phyloP scores from a whole-genome alignment of 37 sponge, comb jelly and placozoan species.

The Axinella damicornis region DNA sequence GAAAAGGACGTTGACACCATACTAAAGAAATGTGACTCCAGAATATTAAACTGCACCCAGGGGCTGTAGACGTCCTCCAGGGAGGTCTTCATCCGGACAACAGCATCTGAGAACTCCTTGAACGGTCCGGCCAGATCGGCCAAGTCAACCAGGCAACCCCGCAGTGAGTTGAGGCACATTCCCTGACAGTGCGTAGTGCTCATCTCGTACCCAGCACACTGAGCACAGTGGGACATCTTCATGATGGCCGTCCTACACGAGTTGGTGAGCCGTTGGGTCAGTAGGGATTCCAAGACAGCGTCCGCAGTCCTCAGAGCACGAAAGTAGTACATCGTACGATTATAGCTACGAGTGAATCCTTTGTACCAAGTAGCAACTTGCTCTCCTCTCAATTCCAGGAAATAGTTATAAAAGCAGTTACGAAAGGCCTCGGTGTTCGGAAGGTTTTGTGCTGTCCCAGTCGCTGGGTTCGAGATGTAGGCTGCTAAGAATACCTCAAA shows the following conservation, averaged over 20 bases:
- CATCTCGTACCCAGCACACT: slow-evolving; percentile 40
- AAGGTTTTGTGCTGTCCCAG: not conserved
- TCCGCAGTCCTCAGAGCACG: slow-evolving; percentile 22
- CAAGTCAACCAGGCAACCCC: slow-evolving; percentile 57
- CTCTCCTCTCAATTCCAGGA: not conserved
- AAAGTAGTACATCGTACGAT: slow-evolving; percentile 23
- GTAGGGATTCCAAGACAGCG: not conserved
- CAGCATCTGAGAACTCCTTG: not conserved
- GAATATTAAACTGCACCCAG: not conserved
- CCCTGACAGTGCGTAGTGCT: slow-evolving; percentile 5
- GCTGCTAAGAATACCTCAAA: slow-evolving; percentile 53
- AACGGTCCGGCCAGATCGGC: slow-evolving; percentile 26
- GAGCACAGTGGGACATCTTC: slow-evolving; percentile 39
- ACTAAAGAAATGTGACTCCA: not conserved
- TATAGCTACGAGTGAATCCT: slow-evolving; percentile 25
- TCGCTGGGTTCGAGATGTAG: not conserved
- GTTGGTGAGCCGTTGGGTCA: not conserved
- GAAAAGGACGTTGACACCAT: not conserved
- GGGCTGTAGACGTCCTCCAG: not conserved
- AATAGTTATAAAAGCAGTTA: slow-evolving; percentile 44
- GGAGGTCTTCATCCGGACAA: not conserved
- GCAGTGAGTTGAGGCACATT: slow-evolving; percentile 56
- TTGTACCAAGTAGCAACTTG: not conserved
- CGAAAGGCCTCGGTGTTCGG: slow-evolving; percentile 2
- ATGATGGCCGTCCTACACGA: slow-evolving; percentile 42